Conservation (phyloP, 2,888 invertebrate genomes). For the Drosophila quinaria region DNA sequence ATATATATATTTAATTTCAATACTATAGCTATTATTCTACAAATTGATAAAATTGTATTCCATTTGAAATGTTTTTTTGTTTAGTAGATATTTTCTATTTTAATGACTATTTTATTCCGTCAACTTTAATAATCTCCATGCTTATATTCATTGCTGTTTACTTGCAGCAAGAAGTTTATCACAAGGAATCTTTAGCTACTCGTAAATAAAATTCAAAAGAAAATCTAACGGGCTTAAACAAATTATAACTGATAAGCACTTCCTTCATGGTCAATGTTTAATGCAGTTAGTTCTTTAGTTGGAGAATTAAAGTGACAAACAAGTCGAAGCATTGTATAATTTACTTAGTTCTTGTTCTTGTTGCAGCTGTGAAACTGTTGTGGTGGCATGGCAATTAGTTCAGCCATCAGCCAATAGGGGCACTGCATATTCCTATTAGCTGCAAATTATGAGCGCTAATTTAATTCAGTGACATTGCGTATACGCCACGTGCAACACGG, state of each 20-base stretch:
- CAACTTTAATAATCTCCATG: background rate
- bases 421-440: background rate
- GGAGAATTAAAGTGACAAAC: background rate
- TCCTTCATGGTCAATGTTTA: background rate
- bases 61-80: background rate
- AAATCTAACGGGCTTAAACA: background rate
- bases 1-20: no score
- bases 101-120: background rate
- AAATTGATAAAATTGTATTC: no score
- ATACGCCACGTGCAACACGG: conserved; percentile 39
- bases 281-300: background rate
- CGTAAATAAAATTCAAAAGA: background rate
- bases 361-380: background rate
- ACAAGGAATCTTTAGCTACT: background rate
- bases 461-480: conserved; percentile 20
- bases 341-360: background rate
- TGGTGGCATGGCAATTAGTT: background rate
- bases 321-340: background rate
- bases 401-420: background rate
- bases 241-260: background rate
- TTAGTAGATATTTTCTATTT: background rate
- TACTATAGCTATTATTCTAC: no score
- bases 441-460: conserved; percentile 34
- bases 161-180: background rate
- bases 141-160: background rate